phyloP scores from a whole-genome alignment of 2,888 invertebrate species.

The Colostygia pectinataria region DNA sequence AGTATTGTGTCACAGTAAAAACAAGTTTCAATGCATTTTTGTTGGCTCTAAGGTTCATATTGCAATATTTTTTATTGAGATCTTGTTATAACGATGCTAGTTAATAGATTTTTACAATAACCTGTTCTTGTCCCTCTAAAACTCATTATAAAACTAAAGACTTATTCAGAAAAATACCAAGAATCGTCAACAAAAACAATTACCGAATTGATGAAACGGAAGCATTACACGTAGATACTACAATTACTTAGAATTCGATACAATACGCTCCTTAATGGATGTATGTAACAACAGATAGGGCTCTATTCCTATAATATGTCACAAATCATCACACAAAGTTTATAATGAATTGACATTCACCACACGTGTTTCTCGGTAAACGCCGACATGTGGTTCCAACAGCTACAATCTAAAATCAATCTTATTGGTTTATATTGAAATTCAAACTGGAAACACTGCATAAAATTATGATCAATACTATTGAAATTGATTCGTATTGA shows the following conservation, averaged over 20 bases:
- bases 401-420: slow-evolving; percentile 39
- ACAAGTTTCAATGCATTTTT: too few relatives aligned
- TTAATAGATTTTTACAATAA: too few relatives aligned
- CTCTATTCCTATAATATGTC: slow-evolving; percentile 78
- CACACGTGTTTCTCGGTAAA: slow-evolving; percentile 65
- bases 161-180: slow-evolving; percentile 31
- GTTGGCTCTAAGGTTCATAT: too few relatives aligned
- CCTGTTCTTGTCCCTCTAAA: too few relatives aligned
- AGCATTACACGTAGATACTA: slow-evolving; percentile 56
- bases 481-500: slow-evolving; percentile 28
- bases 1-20: too few relatives aligned
- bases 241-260: slow-evolving; percentile 72
- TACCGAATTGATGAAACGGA: slow-evolving; percentile 60
- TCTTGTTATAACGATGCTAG: too few relatives aligned
- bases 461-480: slow-evolving; percentile 25
- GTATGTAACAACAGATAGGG: slow-evolving; percentile 69
- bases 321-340: slow-evolving; percentile 82
- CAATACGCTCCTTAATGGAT: slow-evolving; percentile 71
- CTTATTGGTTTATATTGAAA: slow-evolving; percentile 30
- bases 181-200: slow-evolving; percentile 51
- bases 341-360: slow-evolving; percentile 82
- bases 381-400: slow-evolving; percentile 46
- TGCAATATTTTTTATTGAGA: too few relatives aligned
- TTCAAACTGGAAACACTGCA: slow-evolving; percentile 21
- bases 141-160: too few relatives aligned